These are phyloP conservation scores for Okamejei kenojei DNA, from an alignment of 2,797 vertebrate species.

Conservation along the genomic window DNA sequence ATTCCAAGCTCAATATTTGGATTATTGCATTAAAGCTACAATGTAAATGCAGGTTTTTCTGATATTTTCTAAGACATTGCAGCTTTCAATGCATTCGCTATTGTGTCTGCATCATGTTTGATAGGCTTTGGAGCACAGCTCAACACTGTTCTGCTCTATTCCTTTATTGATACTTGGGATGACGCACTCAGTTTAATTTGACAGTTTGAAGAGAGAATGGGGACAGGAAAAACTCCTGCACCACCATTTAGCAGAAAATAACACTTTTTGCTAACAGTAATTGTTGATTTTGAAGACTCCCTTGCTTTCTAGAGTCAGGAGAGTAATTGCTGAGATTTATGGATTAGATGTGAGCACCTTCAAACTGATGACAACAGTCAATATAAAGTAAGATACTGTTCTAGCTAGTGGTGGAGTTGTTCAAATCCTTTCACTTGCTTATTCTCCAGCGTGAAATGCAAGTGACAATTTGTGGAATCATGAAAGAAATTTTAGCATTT, in stretches of 20 bases:
- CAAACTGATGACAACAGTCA: not conserved
- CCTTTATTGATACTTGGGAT: not conserved
- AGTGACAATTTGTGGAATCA: not conserved
- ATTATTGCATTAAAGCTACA: not conserved
- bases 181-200: conserved; percentile 9
- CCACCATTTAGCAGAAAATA: conserved; percentile 9
- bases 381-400: not conserved
- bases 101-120: conserved; percentile 13
- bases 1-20: not conserved
- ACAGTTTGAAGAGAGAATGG: conserved; percentile 19
- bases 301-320: not conserved
- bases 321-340: not conserved
- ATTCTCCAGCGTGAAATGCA: not conserved
- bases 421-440: not conserved
- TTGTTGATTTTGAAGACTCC: not conserved
- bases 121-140: not conserved
- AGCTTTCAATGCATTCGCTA: not conserved
- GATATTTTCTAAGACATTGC: not conserved
- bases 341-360: not conserved
- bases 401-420: not conserved
- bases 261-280: not conserved
- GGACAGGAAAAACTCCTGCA: not conserved
- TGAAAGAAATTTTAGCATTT: not conserved
- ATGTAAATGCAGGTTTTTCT: not conserved
- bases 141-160: conserved; percentile 6